phyloP scores from a whole-genome alignment of 2,888 invertebrate genomes.

The Tetrapedia diversipes region DNA sequence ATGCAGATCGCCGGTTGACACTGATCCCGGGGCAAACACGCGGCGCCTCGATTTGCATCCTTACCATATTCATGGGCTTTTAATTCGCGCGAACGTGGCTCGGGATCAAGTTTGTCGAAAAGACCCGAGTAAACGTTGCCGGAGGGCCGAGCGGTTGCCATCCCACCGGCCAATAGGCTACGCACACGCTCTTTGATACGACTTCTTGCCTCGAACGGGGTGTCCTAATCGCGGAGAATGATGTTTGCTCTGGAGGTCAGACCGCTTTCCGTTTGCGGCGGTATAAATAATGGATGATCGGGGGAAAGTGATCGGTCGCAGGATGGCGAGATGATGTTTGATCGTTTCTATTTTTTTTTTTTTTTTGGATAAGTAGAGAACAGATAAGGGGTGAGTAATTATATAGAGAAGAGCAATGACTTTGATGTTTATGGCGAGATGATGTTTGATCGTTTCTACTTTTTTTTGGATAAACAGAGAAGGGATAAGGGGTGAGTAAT shows the following conservation, averaged over 20 bases:
- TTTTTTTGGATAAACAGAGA: too few relatives aligned
- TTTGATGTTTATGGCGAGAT: too few relatives aligned
- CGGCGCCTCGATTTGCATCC: conserved; percentile 72
- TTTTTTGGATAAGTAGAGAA: too few relatives aligned
- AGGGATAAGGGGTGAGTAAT: too few relatives aligned
- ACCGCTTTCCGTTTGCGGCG: conserved; percentile 34
- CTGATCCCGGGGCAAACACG: conserved; percentile 75
- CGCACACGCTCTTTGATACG: conserved; percentile 42
- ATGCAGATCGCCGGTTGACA: conserved; percentile 74
- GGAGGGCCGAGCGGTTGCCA: conserved; percentile 37
- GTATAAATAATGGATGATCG: conserved; percentile 52
- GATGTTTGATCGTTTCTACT: too few relatives aligned
- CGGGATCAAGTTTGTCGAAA: conserved; percentile 37
- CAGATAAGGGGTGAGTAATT: too few relatives aligned
- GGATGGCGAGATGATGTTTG: not conserved
- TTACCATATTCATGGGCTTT: conserved; percentile 79
- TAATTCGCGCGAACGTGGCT: conserved; percentile 70
- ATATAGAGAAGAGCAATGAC: too few relatives aligned
- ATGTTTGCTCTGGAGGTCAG: conserved; percentile 40
- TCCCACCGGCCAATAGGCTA: not conserved
- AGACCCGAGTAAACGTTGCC: conserved; percentile 55
- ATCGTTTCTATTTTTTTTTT: too few relatives aligned
- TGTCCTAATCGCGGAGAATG: conserved; percentile 49
- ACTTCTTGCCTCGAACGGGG: conserved; percentile 50
- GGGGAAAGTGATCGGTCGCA: conserved; percentile 27